Base-by-base conservation (phyloP, 2,888 invertebrate species). In the Piscicola geometra region DNA sequence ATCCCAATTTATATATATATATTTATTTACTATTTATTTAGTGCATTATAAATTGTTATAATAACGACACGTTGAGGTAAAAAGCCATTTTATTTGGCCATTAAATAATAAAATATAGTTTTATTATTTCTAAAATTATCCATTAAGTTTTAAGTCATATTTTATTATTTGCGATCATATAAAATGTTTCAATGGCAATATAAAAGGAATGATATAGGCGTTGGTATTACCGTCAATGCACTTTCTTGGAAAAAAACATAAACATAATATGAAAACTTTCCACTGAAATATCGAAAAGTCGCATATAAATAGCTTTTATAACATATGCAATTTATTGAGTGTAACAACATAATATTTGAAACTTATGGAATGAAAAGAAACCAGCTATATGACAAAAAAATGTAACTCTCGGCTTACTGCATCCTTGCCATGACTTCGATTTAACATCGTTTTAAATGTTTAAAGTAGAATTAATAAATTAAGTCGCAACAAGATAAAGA, bases 71-170 rank as follows among this genome's bases (percentile, higher is more conserved):
- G n/a, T 56, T 41, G 5, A 9, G 41, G 15, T 41, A 15, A 41
- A 41, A 41, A 9, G 41, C 15, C 41, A 15, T 41, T 56, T 56
- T 18, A 56, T 5, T n/a, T 15, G 21, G 21, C n/a, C n/a, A 56
- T 25, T 56, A 56, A 56, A 56, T 25, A 56, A 56, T 56, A 56
- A 56, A 56, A 25, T 18, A 21, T 3, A 18, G n/a, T 56, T 56
- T 56, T 56, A 56, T 56, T 56, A 21, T 9, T 56, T 56, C n/a
- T 25, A n/a, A 25, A 56, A 56, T 15, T 56, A 56, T 56, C 60
- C 60, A 56, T 56, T 56, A 56, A 5, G 25, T 56, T 56, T 56
- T 56, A 56, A 56, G 60, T 3, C 25, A 56, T n/a, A 18, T 56
- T 56, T 56, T 56, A 56, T 56, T 5, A 56, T 56, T 25, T 18